Base-by-base conservation (phyloP, 2,113 vertebrate genomes). In the Silurus glanis region DNA sequence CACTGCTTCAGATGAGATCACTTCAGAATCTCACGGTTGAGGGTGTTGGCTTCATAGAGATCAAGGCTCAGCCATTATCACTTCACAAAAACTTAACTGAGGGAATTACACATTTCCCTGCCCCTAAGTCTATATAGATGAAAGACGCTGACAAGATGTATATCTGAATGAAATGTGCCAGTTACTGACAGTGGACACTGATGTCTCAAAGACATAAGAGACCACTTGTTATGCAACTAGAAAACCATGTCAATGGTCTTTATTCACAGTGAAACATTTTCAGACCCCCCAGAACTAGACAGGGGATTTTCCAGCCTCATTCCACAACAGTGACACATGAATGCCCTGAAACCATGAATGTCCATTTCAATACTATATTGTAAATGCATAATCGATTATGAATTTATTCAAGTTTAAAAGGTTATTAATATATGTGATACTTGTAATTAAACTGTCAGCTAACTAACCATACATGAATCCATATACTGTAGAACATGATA, bases 241-340 rank as follows among this genome's bases (percentile, higher is more conserved):
- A 72, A 79, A 47, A 6, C 28, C 14, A 55, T 59, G 49, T 87
- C 80, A 89, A 82, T 83, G 51, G 83, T 85, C 58, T 23, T 83
- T 72, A 76, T 86, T 89, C 75, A 87, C 66, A 71, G 14, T 45
- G 56, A 80, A 80, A 74, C 28, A 66, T 87, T 79, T 71, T 74
- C 71, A 83, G 25, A n/a, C 56, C 81, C 72, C 61, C 66, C 72
- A 75, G 78, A 80, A 87, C 49, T 67, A 62, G 13, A 61, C 71
- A 69, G 19, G 80, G 47, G 5, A 85, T 75, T 81, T 74, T 58
- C 82, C 78, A 67, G 49, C 16, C 47, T 83, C 58, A 86, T 87
- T 81, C 59, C 76, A 76, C 21, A 84, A 45, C 80, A 13, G 25
- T 89, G 76, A 76, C 69, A 69, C 66, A 80, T 61, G 19, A 79